A percentile compares a stretch with the other conserved stretches of the same genome.
These are phyloP conservation scores for Acleris literana DNA, from an alignment of 2,888 invertebrate species.

Conservation along the genomic window DNA sequence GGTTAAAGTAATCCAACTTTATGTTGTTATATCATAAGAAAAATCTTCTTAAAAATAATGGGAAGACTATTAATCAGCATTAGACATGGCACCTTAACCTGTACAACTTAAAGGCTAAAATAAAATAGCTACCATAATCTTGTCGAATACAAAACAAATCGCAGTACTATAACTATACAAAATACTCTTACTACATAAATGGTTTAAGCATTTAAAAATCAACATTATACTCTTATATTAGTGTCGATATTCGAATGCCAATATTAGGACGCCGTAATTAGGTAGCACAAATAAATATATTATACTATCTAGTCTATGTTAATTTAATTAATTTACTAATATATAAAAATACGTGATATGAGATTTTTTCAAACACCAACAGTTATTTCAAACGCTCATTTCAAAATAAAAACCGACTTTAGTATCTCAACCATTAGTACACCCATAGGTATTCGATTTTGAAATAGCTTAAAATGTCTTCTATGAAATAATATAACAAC, in stretches of 20 bases:
- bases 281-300: too few relatives aligned
- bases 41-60: background rate
- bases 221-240: background rate
- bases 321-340: conserved; percentile 12
- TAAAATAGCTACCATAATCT: conserved; percentile 7
- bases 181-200: background rate
- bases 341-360: conserved; percentile 28
- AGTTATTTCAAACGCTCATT: background rate
- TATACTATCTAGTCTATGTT: background rate
- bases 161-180: background rate
- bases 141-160: conserved; percentile 29
- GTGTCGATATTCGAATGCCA: background rate
- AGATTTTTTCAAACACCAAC: conserved; percentile 24
- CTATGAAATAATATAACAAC: too few relatives aligned
- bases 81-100: too few relatives aligned
- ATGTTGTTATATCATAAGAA: too few relatives aligned
- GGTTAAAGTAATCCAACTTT: too few relatives aligned
- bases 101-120: too few relatives aligned
- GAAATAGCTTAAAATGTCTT: too few relatives aligned
- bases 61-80: conserved; percentile 11
- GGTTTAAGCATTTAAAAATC: background rate
- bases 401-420: too few relatives aligned
- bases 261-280: too few relatives aligned
- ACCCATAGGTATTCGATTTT: too few relatives aligned
- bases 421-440: too few relatives aligned